Base-by-base conservation (phyloP, 92 coral and sea anemone species). In the Meandrina meandrites region DNA sequence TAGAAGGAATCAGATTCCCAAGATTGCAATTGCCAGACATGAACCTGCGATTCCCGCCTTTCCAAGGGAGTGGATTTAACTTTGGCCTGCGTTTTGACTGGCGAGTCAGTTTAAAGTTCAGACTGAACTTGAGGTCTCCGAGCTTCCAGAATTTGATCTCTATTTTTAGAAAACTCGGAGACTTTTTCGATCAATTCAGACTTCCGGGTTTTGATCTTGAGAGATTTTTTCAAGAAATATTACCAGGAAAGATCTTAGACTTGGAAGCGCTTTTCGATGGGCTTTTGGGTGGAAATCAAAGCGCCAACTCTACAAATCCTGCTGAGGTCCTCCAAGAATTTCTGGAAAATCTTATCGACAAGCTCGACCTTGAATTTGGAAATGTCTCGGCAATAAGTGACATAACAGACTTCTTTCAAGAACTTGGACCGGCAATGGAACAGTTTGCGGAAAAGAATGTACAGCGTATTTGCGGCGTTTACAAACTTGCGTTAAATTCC, bases 341-440 rank as follows among this genome's bases (percentile, higher is more conserved):
- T 35, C 84, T 97, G 5, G 80, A 86, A 10, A 89, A 88, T 27
- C 86, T 97, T 8, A 84, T 87, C 27, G 69, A 91, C 14, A 58
- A 89, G 18, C 81, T 97, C 3, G 93, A 94, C 75, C 64, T 66
- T 35, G 91, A 94, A 16, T 92, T 89, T 84, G 83, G 85, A 50
- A 93, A 95, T 77, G 89, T 95, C 22, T 54, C 94, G n/a, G 94
- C 93, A 70, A 95, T 97, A 40, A 94, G 96, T 62, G 98, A 97
- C 47, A 89, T 96, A 15, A 87, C 99, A 13, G 95, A 93, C 75
- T 97, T 97, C 71, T 89, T 97, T 86, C 88, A 93, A 34, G 92
- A 93, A 68, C 90, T 93, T 30, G 99, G 94, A 11, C 92, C 91
- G 51, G 85, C 90, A 58, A 80, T 87, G 58, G 82, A 86, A 35